A percentile compares a stretch with the other conserved stretches of the same genome.
Conservation (phyloP, 2,113 vertebrate species). For the Fukomys damarensis region DNA sequence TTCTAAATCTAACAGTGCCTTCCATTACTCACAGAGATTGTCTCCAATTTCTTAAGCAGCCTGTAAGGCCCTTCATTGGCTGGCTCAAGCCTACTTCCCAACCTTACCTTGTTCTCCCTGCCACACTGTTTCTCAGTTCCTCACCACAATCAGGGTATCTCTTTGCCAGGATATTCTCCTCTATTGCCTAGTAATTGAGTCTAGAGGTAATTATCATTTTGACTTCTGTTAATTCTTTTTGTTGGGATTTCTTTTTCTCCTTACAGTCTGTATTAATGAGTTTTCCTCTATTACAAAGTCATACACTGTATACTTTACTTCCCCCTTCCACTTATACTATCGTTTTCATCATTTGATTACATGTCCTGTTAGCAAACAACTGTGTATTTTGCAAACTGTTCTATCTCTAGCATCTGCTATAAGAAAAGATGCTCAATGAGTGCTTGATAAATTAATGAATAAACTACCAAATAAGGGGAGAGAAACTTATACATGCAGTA, state of each 20-base stretch:
- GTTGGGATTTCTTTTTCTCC: neutral
- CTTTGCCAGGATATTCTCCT: neutral
- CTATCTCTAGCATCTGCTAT: neutral
- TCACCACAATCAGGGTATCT: neutral
- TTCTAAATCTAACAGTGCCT: neutral
- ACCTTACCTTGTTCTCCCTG: neutral
- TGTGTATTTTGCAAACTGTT: neutral
- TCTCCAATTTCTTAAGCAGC: neutral
- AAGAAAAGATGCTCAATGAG: neutral
- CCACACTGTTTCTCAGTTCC: neutral
- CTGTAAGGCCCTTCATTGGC: neutral
- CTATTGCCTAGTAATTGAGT: neutral
- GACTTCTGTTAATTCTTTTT: neutral
- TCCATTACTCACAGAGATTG: neutral
- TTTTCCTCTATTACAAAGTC: neutral
- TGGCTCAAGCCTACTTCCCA: neutral
- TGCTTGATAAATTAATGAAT: conserved; percentile 35
- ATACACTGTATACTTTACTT: neutral
- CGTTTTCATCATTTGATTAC: neutral
- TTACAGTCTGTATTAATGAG: neutral
- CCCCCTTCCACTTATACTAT: neutral
- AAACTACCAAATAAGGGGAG: neutral
- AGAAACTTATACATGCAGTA: neutral
- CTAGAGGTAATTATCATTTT: neutral
- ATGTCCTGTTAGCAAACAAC: neutral